These are phyloP conservation scores for Colossoma macropomum DNA, from an alignment of 2,113 vertebrate species.

Conservation along the genomic window DNA sequence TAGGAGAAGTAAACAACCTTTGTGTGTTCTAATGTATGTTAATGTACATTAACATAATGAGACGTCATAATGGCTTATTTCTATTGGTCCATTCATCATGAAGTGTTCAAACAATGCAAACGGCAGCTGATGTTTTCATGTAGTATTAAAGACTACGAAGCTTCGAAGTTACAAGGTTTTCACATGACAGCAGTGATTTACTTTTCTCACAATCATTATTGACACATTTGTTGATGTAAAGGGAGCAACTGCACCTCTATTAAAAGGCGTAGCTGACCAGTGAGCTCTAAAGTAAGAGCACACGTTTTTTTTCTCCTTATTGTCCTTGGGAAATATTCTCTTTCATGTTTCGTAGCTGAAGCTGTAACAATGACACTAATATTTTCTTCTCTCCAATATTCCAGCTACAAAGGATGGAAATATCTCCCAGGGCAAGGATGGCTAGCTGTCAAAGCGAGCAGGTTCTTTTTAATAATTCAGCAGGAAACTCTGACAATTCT, in stretches of 20 bases:
- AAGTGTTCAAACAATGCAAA: too few species aligned
- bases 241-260: not conserved
- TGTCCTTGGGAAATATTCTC: constrained; percentile 10
- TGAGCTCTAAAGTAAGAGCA: not conserved
- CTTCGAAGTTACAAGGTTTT: not conserved
- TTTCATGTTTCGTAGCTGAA: constrained; percentile 6
- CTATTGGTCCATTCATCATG: too few species aligned
- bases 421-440: not conserved
- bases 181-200: not conserved
- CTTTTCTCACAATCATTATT: not conserved
- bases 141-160: not conserved
- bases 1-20: too few species aligned
- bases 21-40: too few species aligned
- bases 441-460: not conserved
- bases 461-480: not conserved
- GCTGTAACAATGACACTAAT: constrained; percentile 1
- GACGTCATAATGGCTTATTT: too few species aligned
- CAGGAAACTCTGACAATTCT: not conserved
- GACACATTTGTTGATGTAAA: not conserved
- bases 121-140: not conserved
- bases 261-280: not conserved
- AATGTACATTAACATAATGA: too few species aligned
- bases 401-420: not conserved
- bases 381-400: not conserved
- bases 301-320: not conserved